Conservation (phyloP, 1,140 invertebrate species). For the Apis cerana region DNA sequence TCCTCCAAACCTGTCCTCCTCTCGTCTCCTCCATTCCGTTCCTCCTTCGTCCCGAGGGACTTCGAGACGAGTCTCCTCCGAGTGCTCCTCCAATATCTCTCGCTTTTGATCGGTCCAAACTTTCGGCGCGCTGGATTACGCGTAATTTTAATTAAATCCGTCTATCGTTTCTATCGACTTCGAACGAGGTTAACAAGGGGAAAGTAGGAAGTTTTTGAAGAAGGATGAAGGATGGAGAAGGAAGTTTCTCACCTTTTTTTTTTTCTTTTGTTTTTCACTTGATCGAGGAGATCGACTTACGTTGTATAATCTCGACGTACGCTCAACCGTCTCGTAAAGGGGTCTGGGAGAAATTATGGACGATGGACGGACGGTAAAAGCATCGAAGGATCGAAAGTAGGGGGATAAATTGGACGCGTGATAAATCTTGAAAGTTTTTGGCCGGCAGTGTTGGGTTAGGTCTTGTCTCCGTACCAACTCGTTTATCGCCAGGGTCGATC, state of each 20-base stretch:
- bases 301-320: too few species aligned
- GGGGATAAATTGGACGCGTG: neutral
- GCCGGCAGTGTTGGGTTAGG: neutral
- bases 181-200: neutral
- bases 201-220: neutral
- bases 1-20: neutral
- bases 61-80: neutral
- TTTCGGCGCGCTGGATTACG: too few species aligned
- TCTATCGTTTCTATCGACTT: neutral
- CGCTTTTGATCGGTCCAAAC: too few species aligned
- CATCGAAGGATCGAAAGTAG: neutral
- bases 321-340: too few species aligned
- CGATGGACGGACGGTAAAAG: slow-evolving; percentile 23
- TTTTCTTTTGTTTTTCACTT: neutral
- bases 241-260: neutral
- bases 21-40: too few species aligned
- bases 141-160: neutral
- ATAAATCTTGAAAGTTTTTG: slow-evolving; percentile 43
- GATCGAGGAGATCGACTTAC: too few species aligned
- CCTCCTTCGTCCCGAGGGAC: neutral
- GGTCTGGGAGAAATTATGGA: neutral
- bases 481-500: slow-evolving; percentile 54
- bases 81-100: too few species aligned
- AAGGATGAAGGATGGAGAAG: neutral
- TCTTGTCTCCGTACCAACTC: neutral